phyloP scores from a whole-genome alignment of 23 tunicate species.

The Diplosoma virens region DNA sequence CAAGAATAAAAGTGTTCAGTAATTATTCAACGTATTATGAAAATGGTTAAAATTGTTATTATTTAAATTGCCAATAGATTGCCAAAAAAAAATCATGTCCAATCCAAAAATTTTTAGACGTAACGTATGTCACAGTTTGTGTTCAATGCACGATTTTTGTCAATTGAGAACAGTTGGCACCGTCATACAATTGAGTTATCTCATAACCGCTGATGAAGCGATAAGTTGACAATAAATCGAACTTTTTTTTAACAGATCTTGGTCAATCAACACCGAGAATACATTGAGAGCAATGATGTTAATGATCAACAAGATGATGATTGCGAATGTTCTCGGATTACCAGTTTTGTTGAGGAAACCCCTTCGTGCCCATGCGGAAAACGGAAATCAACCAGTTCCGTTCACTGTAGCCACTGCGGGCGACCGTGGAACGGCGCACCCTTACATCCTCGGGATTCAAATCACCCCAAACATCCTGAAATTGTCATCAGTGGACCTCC shows the following conservation, averaged over 20 bases:
- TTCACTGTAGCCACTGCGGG: conserved; percentile 41
- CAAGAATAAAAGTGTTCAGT: too few species aligned
- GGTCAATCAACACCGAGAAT: conserved; percentile 52
- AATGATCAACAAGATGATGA: conserved; percentile 17
- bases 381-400: conserved; percentile 7
- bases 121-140: too few species aligned
- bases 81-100: too few species aligned
- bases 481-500: conserved; percentile 16
- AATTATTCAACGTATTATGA: too few species aligned
- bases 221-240: too few species aligned
- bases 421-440: conserved; percentile 21
- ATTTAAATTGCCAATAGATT: too few species aligned
- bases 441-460: neutral
- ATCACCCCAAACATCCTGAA: conserved; percentile 23
- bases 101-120: too few species aligned
- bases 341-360: conserved; percentile 27
- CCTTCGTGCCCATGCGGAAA: conserved; percentile 43
- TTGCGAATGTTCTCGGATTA: conserved; percentile 30
- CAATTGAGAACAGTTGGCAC: too few species aligned
- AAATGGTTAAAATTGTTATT: too few species aligned
- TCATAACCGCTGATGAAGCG: too few species aligned
- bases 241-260: conserved; percentile 29
- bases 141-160: too few species aligned
- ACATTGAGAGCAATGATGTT: conserved; percentile 26
- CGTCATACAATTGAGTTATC: too few species aligned